A percentile compares a stretch with the other conserved stretches of the same genome.
phyloP scores from a whole-genome alignment of 2,888 invertebrate species.

The Rhimphoctona megacephalus region DNA sequence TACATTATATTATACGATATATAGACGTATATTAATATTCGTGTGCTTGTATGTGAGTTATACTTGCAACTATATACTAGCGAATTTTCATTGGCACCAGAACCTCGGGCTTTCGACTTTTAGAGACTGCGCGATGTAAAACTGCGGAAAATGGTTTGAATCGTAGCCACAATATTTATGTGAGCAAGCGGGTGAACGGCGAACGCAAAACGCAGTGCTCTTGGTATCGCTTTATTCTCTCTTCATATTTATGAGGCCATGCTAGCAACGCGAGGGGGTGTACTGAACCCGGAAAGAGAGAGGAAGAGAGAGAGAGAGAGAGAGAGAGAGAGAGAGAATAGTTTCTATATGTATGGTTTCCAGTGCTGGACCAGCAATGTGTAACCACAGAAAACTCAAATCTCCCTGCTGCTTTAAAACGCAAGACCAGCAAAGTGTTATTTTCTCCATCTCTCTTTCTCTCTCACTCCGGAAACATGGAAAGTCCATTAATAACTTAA shows the following conservation, averaged over 20 bases:
- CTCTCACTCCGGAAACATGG: slow-evolving; percentile 73
- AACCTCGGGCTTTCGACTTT: slow-evolving; percentile 60
- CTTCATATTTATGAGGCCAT: slow-evolving; percentile 66
- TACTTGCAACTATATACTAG: neutral
- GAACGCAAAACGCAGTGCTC: slow-evolving; percentile 37
- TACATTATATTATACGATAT: neutral
- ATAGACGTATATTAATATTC: neutral
- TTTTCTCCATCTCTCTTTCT: slow-evolving; percentile 36
- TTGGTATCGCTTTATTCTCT: slow-evolving; percentile 68
- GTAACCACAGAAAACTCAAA: slow-evolving; percentile 65
- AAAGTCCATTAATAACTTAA: slow-evolving; percentile 82
- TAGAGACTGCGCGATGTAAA: slow-evolving; percentile 61
- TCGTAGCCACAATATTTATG: slow-evolving; percentile 61
- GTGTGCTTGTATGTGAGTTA: neutral
- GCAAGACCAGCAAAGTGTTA: slow-evolving; percentile 53
- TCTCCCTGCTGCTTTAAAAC: slow-evolving; percentile 61
- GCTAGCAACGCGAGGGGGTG: slow-evolving; percentile 30
- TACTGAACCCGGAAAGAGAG: slow-evolving; percentile 26
- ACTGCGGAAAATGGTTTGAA: slow-evolving; percentile 64
- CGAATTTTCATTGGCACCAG: slow-evolving; percentile 53
- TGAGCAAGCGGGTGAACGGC: slow-evolving; percentile 49
- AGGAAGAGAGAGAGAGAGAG: slow-evolving; percentile 9
- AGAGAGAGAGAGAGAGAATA: slow-evolving; percentile 9
- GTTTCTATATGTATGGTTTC: slow-evolving; percentile 17
- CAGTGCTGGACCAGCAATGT: slow-evolving; percentile 53